Evolutionary conservation across 2,888 invertebrate species (phyloP).

Genomic region (Eupithecia subfuscata): DNA sequence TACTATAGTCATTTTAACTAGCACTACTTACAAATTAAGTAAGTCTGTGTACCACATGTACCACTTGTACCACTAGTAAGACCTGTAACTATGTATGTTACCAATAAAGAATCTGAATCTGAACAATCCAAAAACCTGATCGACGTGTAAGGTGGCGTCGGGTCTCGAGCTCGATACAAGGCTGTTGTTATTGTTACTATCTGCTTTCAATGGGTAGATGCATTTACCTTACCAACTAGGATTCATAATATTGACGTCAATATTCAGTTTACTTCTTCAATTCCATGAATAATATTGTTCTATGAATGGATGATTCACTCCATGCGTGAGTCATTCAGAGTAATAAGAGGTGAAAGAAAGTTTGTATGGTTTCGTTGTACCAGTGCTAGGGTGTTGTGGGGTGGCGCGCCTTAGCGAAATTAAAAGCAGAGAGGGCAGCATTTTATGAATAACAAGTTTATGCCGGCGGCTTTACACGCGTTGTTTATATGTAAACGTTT

Average conservation of each 20-base stretch:
- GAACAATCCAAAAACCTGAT: conserved; percentile 18
- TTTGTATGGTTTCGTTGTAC: conserved; percentile 8
- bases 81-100: no score
- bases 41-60: no score
- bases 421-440: neutral
- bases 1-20: no score
- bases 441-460: neutral
- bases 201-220: neutral
- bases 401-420: neutral
- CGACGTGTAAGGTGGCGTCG: conserved; percentile 22
- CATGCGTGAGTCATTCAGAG: conserved; percentile 35
- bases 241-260: no score
- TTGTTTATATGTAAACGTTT: no score
- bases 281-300: no score
- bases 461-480: no score
- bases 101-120: no score
- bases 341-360: conserved; percentile 24
- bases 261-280: no score
- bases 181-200: neutral
- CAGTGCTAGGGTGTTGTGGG: conserved; percentile 1
- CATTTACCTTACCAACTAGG: neutral
- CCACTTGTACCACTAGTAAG: no score
- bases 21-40: no score
- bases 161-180: neutral
- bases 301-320: neutral